phyloP scores from a whole-genome alignment of 2,797 vertebrate genomes.

The Eupleurogrammus muticus region DNA sequence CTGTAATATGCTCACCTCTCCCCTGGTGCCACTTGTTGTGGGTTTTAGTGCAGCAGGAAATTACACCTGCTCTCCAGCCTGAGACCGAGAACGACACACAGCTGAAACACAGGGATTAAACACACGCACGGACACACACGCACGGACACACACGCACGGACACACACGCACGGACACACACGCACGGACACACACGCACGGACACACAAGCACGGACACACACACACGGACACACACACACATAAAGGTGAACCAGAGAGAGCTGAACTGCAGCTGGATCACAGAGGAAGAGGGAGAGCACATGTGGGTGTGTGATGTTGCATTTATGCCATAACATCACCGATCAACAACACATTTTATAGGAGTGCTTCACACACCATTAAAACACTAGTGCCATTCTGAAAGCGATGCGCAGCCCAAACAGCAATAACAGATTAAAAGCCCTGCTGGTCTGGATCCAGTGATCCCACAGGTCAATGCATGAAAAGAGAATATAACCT shows the following conservation, averaged over 20 bases:
- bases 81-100: conserved; percentile 57
- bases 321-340: conserved; percentile 49
- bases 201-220: conserved; percentile 45
- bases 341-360: conserved; percentile 65
- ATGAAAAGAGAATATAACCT: conserved; percentile 40
- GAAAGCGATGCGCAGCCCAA: conserved; percentile 41
- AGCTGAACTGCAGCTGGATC: conserved; percentile 20
- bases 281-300: conserved; percentile 12
- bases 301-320: conserved; percentile 38
- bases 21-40: conserved; percentile 84
- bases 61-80: conserved; percentile 74
- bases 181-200: conserved; percentile 43
- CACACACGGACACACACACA: too few relatives aligned
- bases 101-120: conserved; percentile 46
- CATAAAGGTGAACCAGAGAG: conserved; percentile 13
- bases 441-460: conserved; percentile 25
- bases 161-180: conserved; percentile 15
- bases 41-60: conserved; percentile 83
- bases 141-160: conserved; percentile 44
- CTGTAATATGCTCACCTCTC: conserved; percentile 88
- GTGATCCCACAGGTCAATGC: conserved; percentile 23
- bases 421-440: conserved; percentile 59
- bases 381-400: conserved; percentile 53
- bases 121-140: conserved; percentile 38
- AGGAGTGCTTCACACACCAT: conserved; percentile 58